A percentile compares a stretch with the other conserved stretches of the same genome.
Evolutionary conservation across 2,113 vertebrate genomes (phyloP).

Genomic region (Acanthisitta chloris): DNA sequence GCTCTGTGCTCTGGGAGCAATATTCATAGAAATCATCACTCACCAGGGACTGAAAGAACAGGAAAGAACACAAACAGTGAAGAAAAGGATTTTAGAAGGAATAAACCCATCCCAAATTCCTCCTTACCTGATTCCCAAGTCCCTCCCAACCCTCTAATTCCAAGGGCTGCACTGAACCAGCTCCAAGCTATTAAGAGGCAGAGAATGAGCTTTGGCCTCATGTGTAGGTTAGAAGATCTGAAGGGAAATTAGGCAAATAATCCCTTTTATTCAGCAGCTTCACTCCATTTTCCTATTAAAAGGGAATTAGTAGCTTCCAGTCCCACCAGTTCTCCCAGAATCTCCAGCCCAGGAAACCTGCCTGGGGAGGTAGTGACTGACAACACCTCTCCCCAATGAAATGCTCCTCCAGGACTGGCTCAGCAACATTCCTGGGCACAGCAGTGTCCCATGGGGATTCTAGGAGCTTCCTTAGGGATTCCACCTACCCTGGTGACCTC

Average conservation of each 20-base stretch:
- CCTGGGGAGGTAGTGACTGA: neutral
- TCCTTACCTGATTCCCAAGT: neutral
- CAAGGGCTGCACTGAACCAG: neutral
- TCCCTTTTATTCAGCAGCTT: neutral
- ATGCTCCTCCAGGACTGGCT: neutral
- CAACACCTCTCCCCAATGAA: neutral
- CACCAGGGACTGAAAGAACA: neutral
- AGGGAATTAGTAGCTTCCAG: neutral
- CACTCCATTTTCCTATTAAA: neutral
- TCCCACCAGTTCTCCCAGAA: conserved; percentile 36
- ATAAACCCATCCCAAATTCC: neutral
- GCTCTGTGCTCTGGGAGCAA: neutral
- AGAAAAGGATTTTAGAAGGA: neutral
- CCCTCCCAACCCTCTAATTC: neutral
- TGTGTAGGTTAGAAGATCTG: neutral
- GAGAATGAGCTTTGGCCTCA: neutral
- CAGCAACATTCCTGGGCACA: neutral
- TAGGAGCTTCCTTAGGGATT: neutral
- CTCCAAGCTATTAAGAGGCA: neutral
- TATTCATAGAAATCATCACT: neutral
- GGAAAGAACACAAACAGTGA: neutral
- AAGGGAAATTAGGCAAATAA: conserved; percentile 28
- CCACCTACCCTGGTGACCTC: neutral
- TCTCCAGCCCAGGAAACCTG: conserved; percentile 4
- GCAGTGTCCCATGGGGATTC: neutral